Conservation (phyloP, 53 echinoderm and acorn worm genomes). For the Arbacia lixula region DNA sequence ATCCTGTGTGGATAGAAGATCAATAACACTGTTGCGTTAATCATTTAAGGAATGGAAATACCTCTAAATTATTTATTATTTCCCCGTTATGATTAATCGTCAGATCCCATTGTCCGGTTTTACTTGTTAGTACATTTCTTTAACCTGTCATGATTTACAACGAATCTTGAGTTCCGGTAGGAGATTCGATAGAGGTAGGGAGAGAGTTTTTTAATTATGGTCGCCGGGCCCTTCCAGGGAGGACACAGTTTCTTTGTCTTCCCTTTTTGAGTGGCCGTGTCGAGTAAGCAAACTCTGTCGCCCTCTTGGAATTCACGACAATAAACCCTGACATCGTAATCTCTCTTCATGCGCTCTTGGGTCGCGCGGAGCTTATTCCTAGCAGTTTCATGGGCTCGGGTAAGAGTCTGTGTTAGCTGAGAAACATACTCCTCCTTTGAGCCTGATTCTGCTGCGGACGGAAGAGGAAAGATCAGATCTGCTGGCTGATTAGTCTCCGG, state of each 20-base stretch:
- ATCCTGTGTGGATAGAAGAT: no score
- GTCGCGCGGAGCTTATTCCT: neutral
- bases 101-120: no score
- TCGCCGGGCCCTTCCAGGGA: slow-evolving; percentile 46
- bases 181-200: slow-evolving; percentile 38
- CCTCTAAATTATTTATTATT: no score
- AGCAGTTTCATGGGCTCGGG: slow-evolving; percentile 41
- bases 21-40: no score
- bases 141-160: no score
- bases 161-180: slow-evolving; percentile 29
- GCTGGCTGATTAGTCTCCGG: slow-evolving; percentile 44
- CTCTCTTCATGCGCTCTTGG: slow-evolving; percentile 31
- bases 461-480: slow-evolving; percentile 50
- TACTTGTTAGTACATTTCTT: no score
- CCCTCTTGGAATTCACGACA: slow-evolving; percentile 13
- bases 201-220: slow-evolving; percentile 13
- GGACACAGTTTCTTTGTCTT: slow-evolving; percentile 30
- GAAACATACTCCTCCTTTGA: no score
- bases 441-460: no score
- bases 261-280: slow-evolving; percentile 29
- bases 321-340: slow-evolving; percentile 14
- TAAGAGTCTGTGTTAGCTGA: no score
- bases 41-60: no score
- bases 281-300: slow-evolving; percentile 28
- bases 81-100: no score